phyloP scores from a whole-genome alignment of 2,797 vertebrate genomes.

The Poecilia picta region DNA sequence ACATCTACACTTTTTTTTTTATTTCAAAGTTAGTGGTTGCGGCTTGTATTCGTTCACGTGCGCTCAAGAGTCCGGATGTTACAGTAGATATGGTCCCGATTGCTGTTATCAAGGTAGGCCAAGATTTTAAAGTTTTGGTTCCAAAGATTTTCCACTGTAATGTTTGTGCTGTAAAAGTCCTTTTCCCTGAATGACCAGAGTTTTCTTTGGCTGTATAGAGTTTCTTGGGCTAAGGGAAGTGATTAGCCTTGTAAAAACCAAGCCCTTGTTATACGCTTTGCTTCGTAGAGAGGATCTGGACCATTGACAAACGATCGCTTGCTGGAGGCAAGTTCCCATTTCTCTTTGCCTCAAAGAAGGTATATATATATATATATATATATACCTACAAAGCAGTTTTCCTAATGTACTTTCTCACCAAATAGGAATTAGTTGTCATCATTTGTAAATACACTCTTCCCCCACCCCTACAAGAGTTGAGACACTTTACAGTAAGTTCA shows the following conservation, averaged over 20 bases:
- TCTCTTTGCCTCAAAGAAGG: not conserved
- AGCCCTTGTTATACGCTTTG: too few relatives aligned
- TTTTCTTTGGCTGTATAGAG: not conserved
- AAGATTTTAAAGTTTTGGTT: not conserved
- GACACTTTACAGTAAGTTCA: slow-evolving; percentile 38
- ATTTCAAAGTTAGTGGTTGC: too few relatives aligned
- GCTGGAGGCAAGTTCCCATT: too few relatives aligned
- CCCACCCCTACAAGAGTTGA: slow-evolving; percentile 12
- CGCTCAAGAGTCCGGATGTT: not conserved
- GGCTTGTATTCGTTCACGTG: too few relatives aligned
- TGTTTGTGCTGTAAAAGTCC: not conserved
- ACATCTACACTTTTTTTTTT: too few relatives aligned
- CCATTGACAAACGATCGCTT: too few relatives aligned
- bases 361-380: not conserved
- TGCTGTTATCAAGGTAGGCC: not conserved
- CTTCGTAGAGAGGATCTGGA: too few relatives aligned
- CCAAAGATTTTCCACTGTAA: not conserved
- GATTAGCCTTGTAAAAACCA: not conserved
- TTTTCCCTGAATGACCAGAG: not conserved
- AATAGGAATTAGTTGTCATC: not conserved
- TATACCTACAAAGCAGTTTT: not conserved
- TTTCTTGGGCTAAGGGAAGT: not conserved
- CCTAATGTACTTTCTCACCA: not conserved
- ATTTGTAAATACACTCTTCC: not conserved
- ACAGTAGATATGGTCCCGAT: not conserved